Evolutionary conservation across 2,113 vertebrate genomes (phyloP), one percentile per base, ranked within the genome.

Genomic region (Epinephelus moara): DNA sequence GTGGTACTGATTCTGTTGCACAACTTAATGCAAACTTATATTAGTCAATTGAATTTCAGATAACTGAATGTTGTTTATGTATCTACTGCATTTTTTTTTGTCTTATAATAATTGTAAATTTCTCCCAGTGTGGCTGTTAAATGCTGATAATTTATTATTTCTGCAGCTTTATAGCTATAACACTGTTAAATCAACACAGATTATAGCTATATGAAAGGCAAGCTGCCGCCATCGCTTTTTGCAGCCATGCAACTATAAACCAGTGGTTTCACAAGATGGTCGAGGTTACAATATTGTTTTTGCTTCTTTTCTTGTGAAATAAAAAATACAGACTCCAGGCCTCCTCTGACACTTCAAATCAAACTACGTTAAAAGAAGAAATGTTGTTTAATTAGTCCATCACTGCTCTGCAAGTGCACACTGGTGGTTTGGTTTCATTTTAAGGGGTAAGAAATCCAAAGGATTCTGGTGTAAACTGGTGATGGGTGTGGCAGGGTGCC

Each of bases 401-500:
- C 8, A 21, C 10, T n/a, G 6, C 55, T 69, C 47, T 53, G 56
- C 56, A 23, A 15, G 23, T 23, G 18, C 17, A 33, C 13, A 4
- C 3, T 25, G 40, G 4, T 7, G 1, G 1, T 13, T 6, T 63
- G 14, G 18, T 69, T 78, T 64, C 2, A 53, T 53, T 56, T 33
- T 42, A n/a, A 62, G 14, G 42, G 10, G 19, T n/a, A 7, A 63
- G 14, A 68, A 69, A 56, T 53, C 17, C 49, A 27, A 63, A 55
- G 5, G n/a, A 23, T 53, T 49, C 27, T 40, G 70, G 62, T 47
- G 50, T 67, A 73, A 85, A 66, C 6, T n/a, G 60, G 33, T 80
- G 9, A 23, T 33, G 61, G 67, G 53, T 56, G 70, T 75, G 64
- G 71, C 53, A n/a, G 42, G 66, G 40, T 80, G 67, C 49, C 72